A percentile compares a stretch with the other conserved stretches of the same genome.
These are phyloP conservation scores for Cecropterus lyciades DNA, from an alignment of 1,140 invertebrate genomes.

Conservation along the genomic window DNA sequence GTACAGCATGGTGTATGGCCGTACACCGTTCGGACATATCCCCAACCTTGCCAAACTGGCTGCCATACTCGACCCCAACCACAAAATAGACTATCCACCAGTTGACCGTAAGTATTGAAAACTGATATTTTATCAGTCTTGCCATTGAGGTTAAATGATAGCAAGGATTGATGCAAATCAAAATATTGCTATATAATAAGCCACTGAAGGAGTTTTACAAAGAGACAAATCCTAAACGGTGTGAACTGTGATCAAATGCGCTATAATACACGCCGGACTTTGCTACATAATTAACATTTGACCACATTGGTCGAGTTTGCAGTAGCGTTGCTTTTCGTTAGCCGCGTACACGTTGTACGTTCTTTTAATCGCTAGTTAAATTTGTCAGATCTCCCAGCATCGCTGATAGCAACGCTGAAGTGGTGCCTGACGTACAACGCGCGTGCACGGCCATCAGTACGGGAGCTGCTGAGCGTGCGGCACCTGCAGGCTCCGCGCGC, in stretches of 20 bases:
- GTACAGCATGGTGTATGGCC: constrained; percentile 95
- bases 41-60: constrained; percentile 90
- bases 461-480: constrained; percentile 66
- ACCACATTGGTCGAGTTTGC: no score
- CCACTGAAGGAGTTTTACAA: no score
- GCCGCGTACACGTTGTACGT: no score
- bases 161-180: no score
- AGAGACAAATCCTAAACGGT: no score
- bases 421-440: constrained; percentile 80
- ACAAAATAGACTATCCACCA: constrained; percentile 90
- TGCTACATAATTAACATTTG: no score
- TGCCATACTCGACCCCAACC: constrained; percentile 92
- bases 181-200: no score
- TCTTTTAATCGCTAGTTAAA: no score
- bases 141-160: no score
- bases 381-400: constrained; percentile 67
- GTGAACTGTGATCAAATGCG: no score
- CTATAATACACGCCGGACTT: no score
- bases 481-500: constrained; percentile 54
- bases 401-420: constrained; percentile 69
- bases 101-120: constrained; percentile 60
- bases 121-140: neutral
- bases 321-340: no score
- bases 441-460: constrained; percentile 70
- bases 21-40: constrained; percentile 96